Evolutionary conservation across 2,113 vertebrate genomes (phyloP), one percentile per base, ranked within the genome.

Genomic region (Muntiacus muntjak): DNA sequence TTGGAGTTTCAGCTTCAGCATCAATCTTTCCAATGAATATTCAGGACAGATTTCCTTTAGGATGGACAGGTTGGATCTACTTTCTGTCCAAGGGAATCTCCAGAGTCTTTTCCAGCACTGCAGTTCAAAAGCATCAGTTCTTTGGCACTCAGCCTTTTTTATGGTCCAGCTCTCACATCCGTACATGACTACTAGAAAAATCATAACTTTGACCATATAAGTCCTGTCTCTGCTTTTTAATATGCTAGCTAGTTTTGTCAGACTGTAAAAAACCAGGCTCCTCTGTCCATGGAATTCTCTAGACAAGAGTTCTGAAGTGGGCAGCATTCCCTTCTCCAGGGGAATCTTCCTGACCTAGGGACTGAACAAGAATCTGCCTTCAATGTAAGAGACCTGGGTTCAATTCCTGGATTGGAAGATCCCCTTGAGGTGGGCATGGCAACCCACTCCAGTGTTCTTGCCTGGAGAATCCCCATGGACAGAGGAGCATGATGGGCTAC

Each of bases 71-170:
- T 21, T 67, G 33, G 64, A 67, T 67, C 33, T 67, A n/a, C 16
- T 67, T 67, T 67, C 33, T 19, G n/a, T 67, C 64, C 64, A 67
- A 67, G 17, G 17, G 33, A 36, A 17, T 11, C 64, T 67, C 33
- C 33, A 67, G 62, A 67, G 16, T 67, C 33, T 67, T 67, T 67
- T 67, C 64, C 33, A n/a, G 7, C 33, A n/a, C 16, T 16, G 5
- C 33, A 67, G 8, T 67, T 67, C 1, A 1, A 67, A 67, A 8
- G 64, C 64, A 67, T 67, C 33, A 67, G 17, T 67, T 36, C 17
- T 67, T n/a, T 8, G 0, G 0, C 1, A 1, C 64, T 67, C 64
- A 36, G 64, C 33, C 33, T 19, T 67, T 67, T 67, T 21, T 67
- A 67, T 36, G 33, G 64, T n/a, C 33, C 64, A 67, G 64, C 64